phyloP scores from a whole-genome alignment of 37 sponge, comb jelly and placozoan genomes.

The Halisarca cf. caerulea region DNA sequence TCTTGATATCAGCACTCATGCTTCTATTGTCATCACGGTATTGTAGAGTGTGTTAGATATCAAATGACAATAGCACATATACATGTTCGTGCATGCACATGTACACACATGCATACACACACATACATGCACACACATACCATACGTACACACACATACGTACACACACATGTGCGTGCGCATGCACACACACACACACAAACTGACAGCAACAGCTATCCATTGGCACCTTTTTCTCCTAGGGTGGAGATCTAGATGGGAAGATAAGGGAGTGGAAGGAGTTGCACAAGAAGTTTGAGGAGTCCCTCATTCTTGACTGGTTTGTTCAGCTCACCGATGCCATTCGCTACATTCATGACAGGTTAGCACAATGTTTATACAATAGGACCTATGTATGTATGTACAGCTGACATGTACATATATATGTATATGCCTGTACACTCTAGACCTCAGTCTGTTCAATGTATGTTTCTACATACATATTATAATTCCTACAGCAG shows the following conservation, averaged over 20 bases:
- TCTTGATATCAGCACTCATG: too few species aligned
- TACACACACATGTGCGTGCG: not conserved
- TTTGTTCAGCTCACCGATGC: constrained; percentile 96
- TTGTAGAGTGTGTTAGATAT: too few species aligned
- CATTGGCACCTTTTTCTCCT: not conserved
- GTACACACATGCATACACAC: too few species aligned
- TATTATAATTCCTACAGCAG: too few species aligned
- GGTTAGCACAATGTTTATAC: constrained; percentile 24
- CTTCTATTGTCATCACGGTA: too few species aligned
- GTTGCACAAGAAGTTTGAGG: constrained; percentile 53
- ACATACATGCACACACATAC: too few species aligned
- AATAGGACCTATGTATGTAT: not conserved
- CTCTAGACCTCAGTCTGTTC: too few species aligned
- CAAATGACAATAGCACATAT: too few species aligned
- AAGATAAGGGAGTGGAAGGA: constrained; percentile 74
- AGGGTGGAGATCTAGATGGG: constrained; percentile 93
- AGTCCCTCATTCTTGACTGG: constrained; percentile 87
- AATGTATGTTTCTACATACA: too few species aligned
- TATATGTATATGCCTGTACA: not conserved
- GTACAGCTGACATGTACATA: not conserved
- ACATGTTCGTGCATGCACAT: too few species aligned
- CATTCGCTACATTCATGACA: constrained; percentile 90
- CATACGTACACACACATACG: not conserved
- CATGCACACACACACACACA: not conserved
- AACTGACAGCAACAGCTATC: not conserved